Percentiles rank a stretch among this genome's conserved stretches.
phyloP scores from a whole-genome alignment of 64 coral and sea anemone genomes.

The Trachythela sp. region DNA sequence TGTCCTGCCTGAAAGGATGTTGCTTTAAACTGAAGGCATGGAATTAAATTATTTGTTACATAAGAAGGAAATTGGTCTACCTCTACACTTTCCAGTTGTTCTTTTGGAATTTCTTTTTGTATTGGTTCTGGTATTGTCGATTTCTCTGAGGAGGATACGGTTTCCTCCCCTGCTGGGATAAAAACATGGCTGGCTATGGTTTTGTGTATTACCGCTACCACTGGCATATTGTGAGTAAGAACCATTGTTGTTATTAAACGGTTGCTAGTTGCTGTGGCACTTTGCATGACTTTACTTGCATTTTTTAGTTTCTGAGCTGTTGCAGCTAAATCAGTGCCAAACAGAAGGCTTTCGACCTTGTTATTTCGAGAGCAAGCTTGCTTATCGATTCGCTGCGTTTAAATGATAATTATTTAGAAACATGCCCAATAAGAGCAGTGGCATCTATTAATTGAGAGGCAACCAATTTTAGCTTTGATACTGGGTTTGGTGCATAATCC shows the following conservation, averaged over 20 bases:
- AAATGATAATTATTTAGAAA: not conserved
- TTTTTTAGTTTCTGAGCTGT: not conserved
- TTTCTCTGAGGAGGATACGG: too few relatives aligned
- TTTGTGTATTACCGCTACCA: too few relatives aligned
- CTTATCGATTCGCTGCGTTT: not conserved
- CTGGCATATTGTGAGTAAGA: too few relatives aligned
- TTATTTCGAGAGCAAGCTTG: constrained; percentile 1
- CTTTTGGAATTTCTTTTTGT: too few relatives aligned
- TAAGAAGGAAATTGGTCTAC: too few relatives aligned
- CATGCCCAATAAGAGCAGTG: not conserved
- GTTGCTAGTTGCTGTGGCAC: not conserved
- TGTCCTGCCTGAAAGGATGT: not conserved
- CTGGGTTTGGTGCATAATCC: too few relatives aligned
- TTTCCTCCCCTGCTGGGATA: too few relatives aligned
- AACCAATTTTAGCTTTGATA: not conserved
- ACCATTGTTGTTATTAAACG: too few relatives aligned
- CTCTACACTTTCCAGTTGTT: too few relatives aligned
- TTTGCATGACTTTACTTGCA: not conserved
- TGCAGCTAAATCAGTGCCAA: not conserved
- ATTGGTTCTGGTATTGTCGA: too few relatives aligned
- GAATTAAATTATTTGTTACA: not conserved
- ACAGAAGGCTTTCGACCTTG: not conserved
- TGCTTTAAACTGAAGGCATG: not conserved
- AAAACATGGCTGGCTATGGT: too few relatives aligned
- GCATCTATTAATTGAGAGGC: not conserved